Percentiles rank a stretch among this genome's conserved stretches.
These are phyloP conservation scores for Platyrinchus mystaceus DNA, from an alignment of 2,797 vertebrate species.

Conservation along the genomic window DNA sequence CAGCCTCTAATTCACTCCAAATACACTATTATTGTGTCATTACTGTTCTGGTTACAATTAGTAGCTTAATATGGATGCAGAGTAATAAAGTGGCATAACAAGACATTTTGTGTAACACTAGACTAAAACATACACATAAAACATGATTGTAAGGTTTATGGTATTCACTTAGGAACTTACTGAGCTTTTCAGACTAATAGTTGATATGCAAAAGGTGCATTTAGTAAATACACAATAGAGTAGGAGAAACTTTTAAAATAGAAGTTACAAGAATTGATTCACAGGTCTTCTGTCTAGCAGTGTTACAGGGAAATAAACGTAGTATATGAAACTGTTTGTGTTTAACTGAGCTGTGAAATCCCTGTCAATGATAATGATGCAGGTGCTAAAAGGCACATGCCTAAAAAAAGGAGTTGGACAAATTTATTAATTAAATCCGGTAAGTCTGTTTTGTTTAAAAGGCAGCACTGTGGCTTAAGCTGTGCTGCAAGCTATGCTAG, in stretches of 20 bases:
- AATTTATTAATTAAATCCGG: not conserved
- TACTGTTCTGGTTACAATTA: not conserved
- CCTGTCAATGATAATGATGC: not conserved
- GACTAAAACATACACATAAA: not conserved
- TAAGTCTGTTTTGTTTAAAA: not conserved
- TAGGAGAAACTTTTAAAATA: not conserved
- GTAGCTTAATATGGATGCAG: not conserved
- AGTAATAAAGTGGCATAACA: not conserved
- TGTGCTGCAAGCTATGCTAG: not conserved
- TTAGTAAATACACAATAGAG: not conserved
- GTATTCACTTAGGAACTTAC: not conserved
- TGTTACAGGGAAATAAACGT: rapidly evolving
- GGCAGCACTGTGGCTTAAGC: not conserved
- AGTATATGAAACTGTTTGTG: not conserved
- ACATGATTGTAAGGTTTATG: not conserved
- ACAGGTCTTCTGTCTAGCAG: not conserved
- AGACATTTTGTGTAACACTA: not conserved
- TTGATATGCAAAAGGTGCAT: not conserved
- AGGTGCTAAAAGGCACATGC: not conserved
- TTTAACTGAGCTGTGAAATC: not conserved
- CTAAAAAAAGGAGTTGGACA: not conserved
- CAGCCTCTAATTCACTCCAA: not conserved
- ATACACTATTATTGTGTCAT: not conserved
- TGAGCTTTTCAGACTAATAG: not conserved
- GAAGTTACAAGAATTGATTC: not conserved